A percentile compares a stretch with the other conserved stretches of the same genome.
phyloP scores from a whole-genome alignment of 2,797 vertebrate genomes.

The Dromococcyx pavoninus region DNA sequence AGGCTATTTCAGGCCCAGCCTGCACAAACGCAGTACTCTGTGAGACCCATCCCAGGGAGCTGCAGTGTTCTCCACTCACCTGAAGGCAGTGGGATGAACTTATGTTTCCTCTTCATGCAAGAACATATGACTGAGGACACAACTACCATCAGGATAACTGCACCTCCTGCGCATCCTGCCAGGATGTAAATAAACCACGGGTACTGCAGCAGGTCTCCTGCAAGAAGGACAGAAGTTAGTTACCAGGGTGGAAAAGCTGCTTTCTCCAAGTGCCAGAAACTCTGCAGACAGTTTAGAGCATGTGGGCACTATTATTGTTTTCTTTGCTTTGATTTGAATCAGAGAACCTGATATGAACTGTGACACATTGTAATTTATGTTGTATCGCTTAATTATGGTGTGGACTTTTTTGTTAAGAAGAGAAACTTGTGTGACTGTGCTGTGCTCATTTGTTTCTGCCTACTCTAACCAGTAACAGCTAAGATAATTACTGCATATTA shows the following conservation, averaged over 20 bases:
- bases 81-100: conserved; percentile 63
- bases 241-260: background rate
- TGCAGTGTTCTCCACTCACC: conserved; percentile 32
- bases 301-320: background rate
- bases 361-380: rapidly evolving
- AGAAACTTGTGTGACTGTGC: background rate
- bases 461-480: background rate
- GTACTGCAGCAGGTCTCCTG: conserved; percentile 59
- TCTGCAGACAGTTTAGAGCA: background rate
- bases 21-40: background rate
- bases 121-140: conserved; percentile 59
- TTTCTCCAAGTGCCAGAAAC: background rate
- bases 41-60: background rate
- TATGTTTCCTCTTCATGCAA: conserved; percentile 61
- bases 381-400: rapidly evolving
- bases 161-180: conserved; percentile 25
- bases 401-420: background rate
- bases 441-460: background rate
- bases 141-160: conserved; percentile 2
- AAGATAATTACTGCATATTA: background rate
- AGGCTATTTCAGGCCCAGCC: background rate
- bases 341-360: background rate
- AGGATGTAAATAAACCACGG: conserved; percentile 60
- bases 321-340: background rate
- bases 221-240: background rate